Evolutionary conservation across 2,888 invertebrate genomes (phyloP), one percentile per base, ranked within the genome.

Genomic region (Apamea epomidion): DNA sequence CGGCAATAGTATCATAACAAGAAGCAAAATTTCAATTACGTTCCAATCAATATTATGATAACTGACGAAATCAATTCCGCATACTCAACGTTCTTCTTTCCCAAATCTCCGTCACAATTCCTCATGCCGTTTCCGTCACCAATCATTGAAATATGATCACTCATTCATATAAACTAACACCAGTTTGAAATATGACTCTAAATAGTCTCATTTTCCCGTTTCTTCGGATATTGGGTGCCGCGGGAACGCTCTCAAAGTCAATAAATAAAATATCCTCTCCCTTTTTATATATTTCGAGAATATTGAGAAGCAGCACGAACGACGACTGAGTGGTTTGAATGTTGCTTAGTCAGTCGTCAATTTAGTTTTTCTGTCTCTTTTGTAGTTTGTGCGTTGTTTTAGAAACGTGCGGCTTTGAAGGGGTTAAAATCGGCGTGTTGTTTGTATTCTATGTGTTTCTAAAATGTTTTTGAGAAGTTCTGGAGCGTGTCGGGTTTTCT

Each of bases 151-250:
- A 87, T 69, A 80, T 60, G 84, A 86, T 84, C 78, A 74, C 48
- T 87, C 76, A 77, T 76, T 82, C 74, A 64, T 81, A n/a, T n/a
- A n/a, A 82, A 85, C 86, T 78, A 84, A 73, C 32, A 69, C 65
- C 60, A 76, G 75, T 87, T 85, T 82, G 68, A 84, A 87, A 89
- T 82, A 82, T 69, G 80, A 74, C 71, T 76, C 74, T 71, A 85
- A 88, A 86, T 78, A 83, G 78, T 84, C 62, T 84, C 86, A 80
- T 84, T 80, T 80, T 74, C 64, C 60, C 74, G n/a, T 74, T 60
- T 58, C 78, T 48, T 84, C 81, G 87, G 88, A 88, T 88, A 89
- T 88, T 88, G 86, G 90, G 76, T 84, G 80, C 74, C 84, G 74
- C 74, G 73, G 65, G 69, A 82, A 77, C 72, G 74, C 51, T 80